Conservation (phyloP, 2,797 vertebrate species). For the Falco columbarius region DNA sequence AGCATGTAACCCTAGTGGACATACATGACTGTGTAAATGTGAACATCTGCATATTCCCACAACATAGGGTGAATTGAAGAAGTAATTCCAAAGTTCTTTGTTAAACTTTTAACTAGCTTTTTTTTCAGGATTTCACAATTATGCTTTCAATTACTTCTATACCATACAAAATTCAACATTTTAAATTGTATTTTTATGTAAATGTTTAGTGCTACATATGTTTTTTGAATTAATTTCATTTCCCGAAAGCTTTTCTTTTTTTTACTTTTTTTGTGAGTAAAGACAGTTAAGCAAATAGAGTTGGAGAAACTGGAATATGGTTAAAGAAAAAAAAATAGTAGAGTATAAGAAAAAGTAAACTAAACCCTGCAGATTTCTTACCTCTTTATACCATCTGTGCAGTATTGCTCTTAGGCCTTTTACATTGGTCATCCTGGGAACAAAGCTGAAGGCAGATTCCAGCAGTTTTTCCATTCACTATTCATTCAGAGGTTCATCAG, state of each 20-base stretch:
- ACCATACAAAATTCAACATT: neutral
- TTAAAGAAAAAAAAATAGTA: constrained; percentile 19
- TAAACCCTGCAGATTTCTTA: constrained; percentile 66
- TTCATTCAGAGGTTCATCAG: constrained; percentile 91
- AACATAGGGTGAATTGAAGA: constrained; percentile 22
- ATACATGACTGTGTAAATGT: constrained; percentile 69
- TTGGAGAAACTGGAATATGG: constrained; percentile 5
- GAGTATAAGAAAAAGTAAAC: constrained; percentile 55
- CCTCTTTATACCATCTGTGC: constrained; percentile 88
- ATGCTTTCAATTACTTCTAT: constrained; percentile 30
- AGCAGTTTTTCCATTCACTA: constrained; percentile 92
- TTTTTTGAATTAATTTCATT: constrained; percentile 4
- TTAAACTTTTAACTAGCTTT: constrained; percentile 42
- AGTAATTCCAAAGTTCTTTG: constrained; percentile 12
- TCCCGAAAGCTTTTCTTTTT: neutral
- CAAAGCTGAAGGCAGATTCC: constrained; percentile 97
- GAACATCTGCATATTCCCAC: constrained; percentile 65
- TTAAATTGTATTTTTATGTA: constrained; percentile 51
- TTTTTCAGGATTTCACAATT: constrained; percentile 42
- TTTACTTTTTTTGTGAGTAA: neutral
- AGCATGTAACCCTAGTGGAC: constrained; percentile 69
- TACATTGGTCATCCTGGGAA: constrained; percentile 92
- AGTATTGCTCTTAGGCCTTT: constrained; percentile 83
- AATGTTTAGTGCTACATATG: constrained; percentile 26
- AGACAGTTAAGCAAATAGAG: constrained; percentile 13